Evolutionary conservation across 2,888 invertebrate species (phyloP).

Genomic region (Pheosia gnoma): DNA sequence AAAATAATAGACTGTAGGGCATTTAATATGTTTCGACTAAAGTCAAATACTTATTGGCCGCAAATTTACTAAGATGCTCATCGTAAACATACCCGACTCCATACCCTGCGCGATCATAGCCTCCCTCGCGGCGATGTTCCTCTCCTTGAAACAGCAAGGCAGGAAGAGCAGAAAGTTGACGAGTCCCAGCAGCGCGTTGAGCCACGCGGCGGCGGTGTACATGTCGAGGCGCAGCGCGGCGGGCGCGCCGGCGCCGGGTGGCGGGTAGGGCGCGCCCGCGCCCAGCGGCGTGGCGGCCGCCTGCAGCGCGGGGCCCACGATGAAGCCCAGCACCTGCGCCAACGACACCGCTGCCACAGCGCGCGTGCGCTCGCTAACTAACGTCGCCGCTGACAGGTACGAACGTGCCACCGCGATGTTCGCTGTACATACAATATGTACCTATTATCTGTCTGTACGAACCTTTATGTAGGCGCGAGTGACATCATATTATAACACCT

Average conservation of each 20-base stretch:
- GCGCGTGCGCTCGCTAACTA: slow-evolving; percentile 89
- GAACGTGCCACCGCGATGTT: slow-evolving; percentile 93
- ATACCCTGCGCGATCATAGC: slow-evolving; percentile 90
- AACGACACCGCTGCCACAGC: slow-evolving; percentile 93
- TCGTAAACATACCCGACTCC: slow-evolving; percentile 73
- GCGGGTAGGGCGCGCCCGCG: slow-evolving; percentile 69
- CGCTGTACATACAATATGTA: slow-evolving; percentile 72
- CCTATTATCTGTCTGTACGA: too few species aligned
- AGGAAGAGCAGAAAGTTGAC: slow-evolving; percentile 89
- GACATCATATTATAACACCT: neutral
- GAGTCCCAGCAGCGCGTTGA: slow-evolving; percentile 90
- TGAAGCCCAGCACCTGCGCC: slow-evolving; percentile 94
- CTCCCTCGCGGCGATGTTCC: slow-evolving; percentile 90
- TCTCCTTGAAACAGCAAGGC: slow-evolving; percentile 90
- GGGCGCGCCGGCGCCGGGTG: slow-evolving; percentile 69
- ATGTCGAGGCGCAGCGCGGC: slow-evolving; percentile 88
- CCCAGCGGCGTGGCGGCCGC: slow-evolving; percentile 92
- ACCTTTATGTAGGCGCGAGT: neutral
- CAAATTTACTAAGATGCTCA: neutral
- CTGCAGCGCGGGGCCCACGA: slow-evolving; percentile 93
- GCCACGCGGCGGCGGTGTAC: slow-evolving; percentile 95
- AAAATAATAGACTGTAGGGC: neutral
- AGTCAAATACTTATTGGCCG: too few species aligned
- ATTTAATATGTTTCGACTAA: too few species aligned
- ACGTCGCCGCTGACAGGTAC: slow-evolving; percentile 93